phyloP scores from a whole-genome alignment of 2,888 invertebrate genomes.

The Campoplex capitator region DNA sequence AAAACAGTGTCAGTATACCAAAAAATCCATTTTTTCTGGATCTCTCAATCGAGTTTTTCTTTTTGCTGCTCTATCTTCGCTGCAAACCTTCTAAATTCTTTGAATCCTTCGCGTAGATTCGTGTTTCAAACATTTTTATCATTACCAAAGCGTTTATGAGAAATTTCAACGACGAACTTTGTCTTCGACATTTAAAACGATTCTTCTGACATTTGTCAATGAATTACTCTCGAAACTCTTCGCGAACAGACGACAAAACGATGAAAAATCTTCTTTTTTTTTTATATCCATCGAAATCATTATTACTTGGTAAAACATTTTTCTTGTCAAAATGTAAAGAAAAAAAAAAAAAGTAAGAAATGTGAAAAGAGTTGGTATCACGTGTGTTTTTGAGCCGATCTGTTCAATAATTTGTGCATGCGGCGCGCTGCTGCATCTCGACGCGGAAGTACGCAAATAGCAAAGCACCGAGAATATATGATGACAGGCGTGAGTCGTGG shows the following conservation, averaged over 20 bases:
- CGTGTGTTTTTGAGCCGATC: not conserved
- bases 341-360: not conserved
- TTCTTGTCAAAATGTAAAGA: not conserved
- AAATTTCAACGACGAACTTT: not conserved
- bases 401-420: slow-evolving; percentile 16
- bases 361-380: not conserved
- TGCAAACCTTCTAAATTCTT: too few relatives aligned
- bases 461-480: slow-evolving; percentile 60
- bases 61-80: not conserved
- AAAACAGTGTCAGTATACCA: too few relatives aligned
- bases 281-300: not conserved
- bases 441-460: slow-evolving; percentile 68
- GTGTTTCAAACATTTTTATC: too few relatives aligned
- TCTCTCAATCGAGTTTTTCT: not conserved
- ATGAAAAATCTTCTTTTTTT: not conserved
- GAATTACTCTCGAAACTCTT: not conserved
- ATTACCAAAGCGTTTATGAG: too few relatives aligned
- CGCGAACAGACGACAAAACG: not conserved
- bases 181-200: not conserved
- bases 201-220: not conserved
- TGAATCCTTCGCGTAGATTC: too few relatives aligned
- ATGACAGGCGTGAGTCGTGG: slow-evolving; percentile 52
- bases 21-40: too few relatives aligned
- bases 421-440: slow-evolving; percentile 22
- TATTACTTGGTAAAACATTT: not conserved